A percentile compares a stretch with the other conserved stretches of the same genome.
These are phyloP conservation scores for Melanostoma mellinum DNA, from an alignment of 2,888 invertebrate species.

Conservation along the genomic window DNA sequence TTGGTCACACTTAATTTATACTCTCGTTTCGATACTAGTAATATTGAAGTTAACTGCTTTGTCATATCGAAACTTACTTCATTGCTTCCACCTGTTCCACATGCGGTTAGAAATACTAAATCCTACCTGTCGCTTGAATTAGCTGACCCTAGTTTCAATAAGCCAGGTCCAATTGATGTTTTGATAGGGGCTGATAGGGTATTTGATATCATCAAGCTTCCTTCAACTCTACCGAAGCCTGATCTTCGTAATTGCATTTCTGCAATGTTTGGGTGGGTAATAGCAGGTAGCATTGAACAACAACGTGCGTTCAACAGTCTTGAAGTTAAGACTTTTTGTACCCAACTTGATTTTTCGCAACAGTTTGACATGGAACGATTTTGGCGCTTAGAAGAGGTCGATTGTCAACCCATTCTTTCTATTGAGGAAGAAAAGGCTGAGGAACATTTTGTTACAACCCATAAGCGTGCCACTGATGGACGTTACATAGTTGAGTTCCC, in stretches of 20 bases:
- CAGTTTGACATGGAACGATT: conserved; percentile 16
- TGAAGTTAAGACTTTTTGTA: not conserved
- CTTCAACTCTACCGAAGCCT: not conserved
- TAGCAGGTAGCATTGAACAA: conserved; percentile 5
- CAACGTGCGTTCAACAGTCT: too few species aligned
- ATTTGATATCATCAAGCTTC: not conserved
- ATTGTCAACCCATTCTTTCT: conserved; percentile 4
- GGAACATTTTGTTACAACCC: conserved; percentile 4
- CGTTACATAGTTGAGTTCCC: conserved; percentile 20
- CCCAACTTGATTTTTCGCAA: not conserved
- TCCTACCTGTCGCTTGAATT: not conserved
- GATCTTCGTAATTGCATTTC: not conserved
- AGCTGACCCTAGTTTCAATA: conserved; percentile 28
- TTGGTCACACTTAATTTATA: conserved; percentile 4
- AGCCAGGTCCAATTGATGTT: conserved; percentile 1
- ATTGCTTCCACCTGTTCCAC: not conserved
- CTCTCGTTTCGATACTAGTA: conserved; percentile 4
- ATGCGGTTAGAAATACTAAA: not conserved
- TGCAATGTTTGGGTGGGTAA: conserved; percentile 3
- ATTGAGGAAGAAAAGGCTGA: conserved; percentile 34
- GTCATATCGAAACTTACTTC: conserved; percentile 28
- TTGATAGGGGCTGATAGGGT: conserved; percentile 17
- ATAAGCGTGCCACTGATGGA: not conserved
- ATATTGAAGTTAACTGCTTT: conserved; percentile 14
- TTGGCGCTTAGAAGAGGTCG: conserved; percentile 8